Conservation (phyloP, 2,888 invertebrate genomes). For the Furcula furcula region DNA sequence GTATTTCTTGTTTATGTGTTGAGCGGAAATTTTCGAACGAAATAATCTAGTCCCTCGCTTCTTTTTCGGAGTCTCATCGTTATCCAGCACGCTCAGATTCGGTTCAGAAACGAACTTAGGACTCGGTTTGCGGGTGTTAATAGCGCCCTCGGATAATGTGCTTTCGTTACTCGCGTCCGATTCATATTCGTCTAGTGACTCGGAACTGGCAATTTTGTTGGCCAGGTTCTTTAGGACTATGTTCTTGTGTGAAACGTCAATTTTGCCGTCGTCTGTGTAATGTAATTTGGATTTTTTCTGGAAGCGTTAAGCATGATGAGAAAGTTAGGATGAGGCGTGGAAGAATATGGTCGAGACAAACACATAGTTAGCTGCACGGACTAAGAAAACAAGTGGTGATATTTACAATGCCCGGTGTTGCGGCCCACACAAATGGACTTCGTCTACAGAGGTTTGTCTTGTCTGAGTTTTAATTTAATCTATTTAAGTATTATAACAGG, state of each 20-base stretch:
- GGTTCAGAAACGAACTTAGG: slow-evolving; percentile 78
- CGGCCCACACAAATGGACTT: too few relatives aligned
- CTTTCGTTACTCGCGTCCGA: slow-evolving; percentile 72
- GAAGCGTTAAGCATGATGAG: slow-evolving; percentile 43
- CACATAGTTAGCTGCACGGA: slow-evolving; percentile 9
- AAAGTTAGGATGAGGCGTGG: slow-evolving; percentile 43
- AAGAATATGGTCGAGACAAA: slow-evolving; percentile 16
- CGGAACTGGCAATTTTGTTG: slow-evolving; percentile 67
- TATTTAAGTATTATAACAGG: too few relatives aligned
- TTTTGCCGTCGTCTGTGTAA: slow-evolving; percentile 57
- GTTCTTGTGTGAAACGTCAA: slow-evolving; percentile 68
- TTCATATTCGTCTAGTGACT: slow-evolving; percentile 65
- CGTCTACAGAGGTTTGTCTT: too few relatives aligned
- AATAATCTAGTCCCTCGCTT: slow-evolving; percentile 66
- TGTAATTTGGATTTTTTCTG: slow-evolving; percentile 69
- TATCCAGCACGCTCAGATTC: slow-evolving; percentile 64
- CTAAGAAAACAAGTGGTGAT: too few relatives aligned
- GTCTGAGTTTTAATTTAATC: too few relatives aligned
- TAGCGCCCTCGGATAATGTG: slow-evolving; percentile 68
- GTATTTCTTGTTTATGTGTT: slow-evolving; percentile 66
- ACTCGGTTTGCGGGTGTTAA: slow-evolving; percentile 58
- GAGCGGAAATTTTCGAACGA: slow-evolving; percentile 60
- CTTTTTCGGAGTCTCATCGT: slow-evolving; percentile 71
- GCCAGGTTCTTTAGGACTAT: slow-evolving; percentile 72
- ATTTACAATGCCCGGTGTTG: too few relatives aligned